phyloP scores from a whole-genome alignment of 2,113 vertebrate genomes.

The Sceloporus undulatus region DNA sequence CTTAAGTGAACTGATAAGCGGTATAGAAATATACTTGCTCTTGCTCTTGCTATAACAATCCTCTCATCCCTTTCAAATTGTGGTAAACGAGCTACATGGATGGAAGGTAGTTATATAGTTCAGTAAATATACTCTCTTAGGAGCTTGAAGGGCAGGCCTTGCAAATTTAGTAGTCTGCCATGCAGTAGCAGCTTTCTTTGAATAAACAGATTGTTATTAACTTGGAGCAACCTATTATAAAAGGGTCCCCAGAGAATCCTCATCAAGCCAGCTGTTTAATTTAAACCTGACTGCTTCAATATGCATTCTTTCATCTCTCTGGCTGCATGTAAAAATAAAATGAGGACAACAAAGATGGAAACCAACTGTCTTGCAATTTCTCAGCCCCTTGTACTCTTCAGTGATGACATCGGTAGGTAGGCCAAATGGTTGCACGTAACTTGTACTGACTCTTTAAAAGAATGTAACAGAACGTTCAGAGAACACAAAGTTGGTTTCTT shows the following conservation, averaged over 20 bases:
- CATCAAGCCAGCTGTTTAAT: constrained; percentile 20
- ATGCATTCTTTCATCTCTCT: not conserved
- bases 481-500: not conserved
- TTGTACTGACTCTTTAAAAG: not conserved
- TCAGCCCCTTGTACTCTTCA: not conserved
- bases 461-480: not conserved
- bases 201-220: constrained; percentile 20
- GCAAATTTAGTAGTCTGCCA: not conserved
- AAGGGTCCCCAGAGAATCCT: not conserved
- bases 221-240: constrained; percentile 25
- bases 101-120: not conserved
- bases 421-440: not conserved
- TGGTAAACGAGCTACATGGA: not conserved
- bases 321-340: constrained; percentile 10
- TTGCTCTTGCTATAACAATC: too few species aligned
- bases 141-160: not conserved
- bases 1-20: too few species aligned
- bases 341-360: constrained; percentile 15
- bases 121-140: not conserved
- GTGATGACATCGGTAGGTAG: not conserved
- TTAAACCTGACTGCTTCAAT: constrained; percentile 32
- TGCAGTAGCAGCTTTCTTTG: constrained; percentile 14
- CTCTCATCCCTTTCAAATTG: not conserved
- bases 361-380: constrained; percentile 20
- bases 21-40: too few species aligned